These are phyloP conservation scores for Tapera naevia DNA, from an alignment of 2,797 vertebrate species.

Conservation along the genomic window DNA sequence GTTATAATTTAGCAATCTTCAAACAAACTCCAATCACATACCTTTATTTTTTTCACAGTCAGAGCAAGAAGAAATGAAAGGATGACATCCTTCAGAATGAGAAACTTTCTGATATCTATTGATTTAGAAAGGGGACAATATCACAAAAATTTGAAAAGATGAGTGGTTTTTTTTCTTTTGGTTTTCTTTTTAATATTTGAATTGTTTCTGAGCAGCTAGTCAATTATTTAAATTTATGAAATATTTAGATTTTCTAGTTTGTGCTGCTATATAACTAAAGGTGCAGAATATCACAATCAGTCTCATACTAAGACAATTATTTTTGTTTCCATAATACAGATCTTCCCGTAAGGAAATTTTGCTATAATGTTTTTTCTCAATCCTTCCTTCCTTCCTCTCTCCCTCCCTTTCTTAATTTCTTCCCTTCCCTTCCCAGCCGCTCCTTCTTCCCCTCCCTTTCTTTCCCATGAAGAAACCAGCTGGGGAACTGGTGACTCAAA, in stretches of 20 bases:
- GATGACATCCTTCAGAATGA: not conserved
- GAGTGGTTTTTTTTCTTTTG: accelerated
- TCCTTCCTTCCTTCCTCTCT: accelerated
- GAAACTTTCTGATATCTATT: not conserved
- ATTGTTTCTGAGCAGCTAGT: not conserved
- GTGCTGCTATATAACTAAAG: not conserved
- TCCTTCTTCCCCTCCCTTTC: not conserved
- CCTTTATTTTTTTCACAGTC: not conserved
- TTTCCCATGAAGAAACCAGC: not conserved
- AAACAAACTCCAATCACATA: not conserved
- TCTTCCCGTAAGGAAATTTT: not conserved
- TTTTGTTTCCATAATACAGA: not conserved
- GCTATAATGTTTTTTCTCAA: not conserved
- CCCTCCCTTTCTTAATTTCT: not conserved
- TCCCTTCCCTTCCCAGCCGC: not conserved
- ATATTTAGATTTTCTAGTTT: not conserved
- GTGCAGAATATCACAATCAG: not conserved
- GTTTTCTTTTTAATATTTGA: not conserved
- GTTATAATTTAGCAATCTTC: not conserved
- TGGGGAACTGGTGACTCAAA: not conserved
- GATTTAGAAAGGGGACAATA: not conserved
- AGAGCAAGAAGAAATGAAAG: not conserved
- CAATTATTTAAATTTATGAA: not conserved
- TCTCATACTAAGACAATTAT: not conserved
- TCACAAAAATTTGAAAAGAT: not conserved